Evolutionary conservation across 2,113 vertebrate species (phyloP).

Genomic region (Scalopus aquaticus): DNA sequence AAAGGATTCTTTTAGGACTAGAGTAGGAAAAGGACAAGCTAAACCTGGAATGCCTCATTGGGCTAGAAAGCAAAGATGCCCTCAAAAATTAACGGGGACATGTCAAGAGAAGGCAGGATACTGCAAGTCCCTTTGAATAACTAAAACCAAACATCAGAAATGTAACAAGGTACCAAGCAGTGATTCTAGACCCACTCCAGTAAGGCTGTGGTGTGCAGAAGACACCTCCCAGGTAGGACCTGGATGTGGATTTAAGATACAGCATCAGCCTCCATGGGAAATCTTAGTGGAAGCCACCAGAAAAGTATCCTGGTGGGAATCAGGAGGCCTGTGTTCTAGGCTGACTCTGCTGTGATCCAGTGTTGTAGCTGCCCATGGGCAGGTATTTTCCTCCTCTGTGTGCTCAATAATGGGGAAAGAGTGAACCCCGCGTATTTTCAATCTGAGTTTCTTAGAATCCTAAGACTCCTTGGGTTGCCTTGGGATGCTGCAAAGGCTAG

Average conservation of each 20-base stretch:
- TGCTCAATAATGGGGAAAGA: background rate
- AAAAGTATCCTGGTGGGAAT: background rate
- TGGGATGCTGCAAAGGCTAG: background rate
- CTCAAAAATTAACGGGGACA: background rate
- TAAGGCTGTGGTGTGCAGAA: background rate
- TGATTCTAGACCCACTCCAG: background rate
- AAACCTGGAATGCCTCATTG: background rate
- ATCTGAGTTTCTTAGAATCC: background rate
- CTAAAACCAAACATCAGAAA: background rate
- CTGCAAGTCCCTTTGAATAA: background rate
- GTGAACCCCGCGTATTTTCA: background rate
- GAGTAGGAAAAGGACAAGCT: background rate
- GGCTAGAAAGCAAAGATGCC: background rate
- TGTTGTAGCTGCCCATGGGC: accelerated
- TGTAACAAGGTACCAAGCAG: background rate
- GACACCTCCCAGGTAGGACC: background rate
- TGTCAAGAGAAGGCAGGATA: background rate
- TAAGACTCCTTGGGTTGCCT: background rate
- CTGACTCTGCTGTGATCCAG: background rate
- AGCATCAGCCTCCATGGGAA: background rate
- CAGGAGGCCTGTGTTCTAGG: background rate
- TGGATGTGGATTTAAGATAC: background rate
- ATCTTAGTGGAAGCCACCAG: background rate
- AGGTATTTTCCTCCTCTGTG: background rate
- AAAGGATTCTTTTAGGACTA: background rate